Evolutionary conservation across 1,140 invertebrate genomes (phyloP), one percentile per base, ranked within the genome.

Genomic region (Reticulitermes speratus): DNA sequence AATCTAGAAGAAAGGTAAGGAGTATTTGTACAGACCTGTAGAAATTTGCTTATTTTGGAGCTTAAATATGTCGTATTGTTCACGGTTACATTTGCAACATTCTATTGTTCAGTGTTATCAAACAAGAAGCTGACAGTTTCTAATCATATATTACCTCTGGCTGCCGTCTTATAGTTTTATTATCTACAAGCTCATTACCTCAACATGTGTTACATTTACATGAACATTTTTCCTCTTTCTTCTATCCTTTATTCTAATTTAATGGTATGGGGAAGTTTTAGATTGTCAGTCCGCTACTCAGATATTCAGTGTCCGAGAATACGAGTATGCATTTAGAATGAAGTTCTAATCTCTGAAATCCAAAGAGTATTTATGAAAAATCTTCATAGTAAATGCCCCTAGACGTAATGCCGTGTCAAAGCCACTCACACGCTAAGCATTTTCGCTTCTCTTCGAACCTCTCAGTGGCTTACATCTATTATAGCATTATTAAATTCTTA

Each of bases 401-500:
- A 30, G 65, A 75, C 16, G n/a, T n/a, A 23, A 65, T 65, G 8
- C 65, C 25, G n/a, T 30, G 65, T 75, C 65, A 75, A 11, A 30
- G 65, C 25, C 65, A 75, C 65, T 75, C 65, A 9, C 30, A 16
- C n/a, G 25, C 65, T 30, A 30, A 75, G 65, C 65, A 16, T 30
- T 25, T 75, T 75, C n/a, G 65, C 25, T 30, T 23, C 2, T 16
- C n/a, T 75, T 6, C 25, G 7, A 75, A 9, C 52, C 52, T 30
- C 65, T 14, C 8, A 30, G 65, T 30, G 65, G 65, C 25, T n/a
- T 75, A 75, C 25, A 30, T 30, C 65, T 14, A 75, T 75, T 75
- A 75, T 75, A 30, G 65, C 65, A 75, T 30, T 75, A 75, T 75
- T 30, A 75, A 30, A 75, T 75, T 75, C 65, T 75, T 75, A 75